Evolutionary conservation across 1,140 invertebrate species (phyloP), one percentile per base, ranked within the genome.

Genomic region (Conopomorpha cramerella): DNA sequence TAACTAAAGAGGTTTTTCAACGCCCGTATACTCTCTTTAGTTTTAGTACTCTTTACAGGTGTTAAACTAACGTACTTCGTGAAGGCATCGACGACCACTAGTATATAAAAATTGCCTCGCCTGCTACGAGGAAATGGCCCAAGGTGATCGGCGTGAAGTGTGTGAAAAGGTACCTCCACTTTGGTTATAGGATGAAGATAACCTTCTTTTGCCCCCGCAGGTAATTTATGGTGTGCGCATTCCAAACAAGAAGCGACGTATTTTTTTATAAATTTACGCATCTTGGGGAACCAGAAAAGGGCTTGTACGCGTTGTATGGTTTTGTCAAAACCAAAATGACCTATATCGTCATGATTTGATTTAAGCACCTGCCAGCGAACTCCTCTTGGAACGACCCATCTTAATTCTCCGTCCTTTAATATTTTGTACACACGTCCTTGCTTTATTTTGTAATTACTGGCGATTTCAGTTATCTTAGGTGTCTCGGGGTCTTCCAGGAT

Each of bases 291-390:
- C 39, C 39, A 41, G 49, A 17, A 12, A 27, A 34, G 16, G 15
- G 19, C 27, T 32, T 38, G 18, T 19, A 49, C 12, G 31, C 31
- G 36, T 23, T 36, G 1, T 28, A 30, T 8, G 19, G 27, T 10
- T 30, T 44, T 10, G 16, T 47, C 32, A 43, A 25, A 43, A 32
- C 30, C 39, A n/a, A n/a, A n/a, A n/a, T n/a, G n/a, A n/a, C n/a
- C n/a, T n/a, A n/a, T n/a, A n/a, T n/a, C n/a, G n/a, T 36, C 14
- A 34, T 36, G 35, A 12, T 33, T 16, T 16, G 14, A 8, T 12
- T 12, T 13, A 8, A 33, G 16, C 12, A 33, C 14, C 14, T 18
- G 14, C 31, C 31, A 33, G 10, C 17, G 19, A 34, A 11, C 28
- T 18, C 18, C 27, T 15, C 10, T 23, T 12, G 16, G 25, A 26